Evolutionary conservation across 2,888 invertebrate genomes (phyloP).

Genomic region (Coenonympha glycerion): DNA sequence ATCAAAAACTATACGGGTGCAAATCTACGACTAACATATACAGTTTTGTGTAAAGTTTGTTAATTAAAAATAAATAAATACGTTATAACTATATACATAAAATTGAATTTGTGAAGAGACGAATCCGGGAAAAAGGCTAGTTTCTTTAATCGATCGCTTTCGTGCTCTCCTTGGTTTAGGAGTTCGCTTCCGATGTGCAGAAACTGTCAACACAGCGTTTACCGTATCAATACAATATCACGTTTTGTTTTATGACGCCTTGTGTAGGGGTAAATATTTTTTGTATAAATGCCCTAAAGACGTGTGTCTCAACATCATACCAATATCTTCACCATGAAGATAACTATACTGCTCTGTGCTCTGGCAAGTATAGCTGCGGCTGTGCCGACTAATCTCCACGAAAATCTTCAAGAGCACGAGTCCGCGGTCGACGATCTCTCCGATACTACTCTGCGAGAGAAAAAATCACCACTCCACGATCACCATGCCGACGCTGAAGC

Average conservation of each 20-base stretch:
- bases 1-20: too few relatives aligned
- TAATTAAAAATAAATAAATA: too few relatives aligned
- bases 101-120: not conserved
- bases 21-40: too few relatives aligned
- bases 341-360: constrained; percentile 52
- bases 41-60: too few relatives aligned
- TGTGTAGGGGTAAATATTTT: constrained; percentile 30
- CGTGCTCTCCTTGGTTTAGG: constrained; percentile 1
- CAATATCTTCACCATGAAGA: constrained; percentile 56
- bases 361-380: constrained; percentile 48
- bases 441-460: constrained; percentile 40
- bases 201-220: constrained; percentile 45
- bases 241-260: constrained; percentile 44
- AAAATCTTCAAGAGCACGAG: constrained; percentile 32
- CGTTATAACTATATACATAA: too few relatives aligned
- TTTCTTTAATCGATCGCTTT: not conserved
- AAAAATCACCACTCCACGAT: constrained; percentile 42
- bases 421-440: constrained; percentile 27
- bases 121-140: not conserved
- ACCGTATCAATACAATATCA: constrained; percentile 34
- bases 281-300: constrained; percentile 53
- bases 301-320: constrained; percentile 44
- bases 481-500: constrained; percentile 15
- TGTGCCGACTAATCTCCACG: constrained; percentile 46
- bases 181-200: constrained; percentile 29